Evolutionary conservation across 2,113 vertebrate genomes (phyloP).

Genomic region (Pao palembangensis): DNA sequence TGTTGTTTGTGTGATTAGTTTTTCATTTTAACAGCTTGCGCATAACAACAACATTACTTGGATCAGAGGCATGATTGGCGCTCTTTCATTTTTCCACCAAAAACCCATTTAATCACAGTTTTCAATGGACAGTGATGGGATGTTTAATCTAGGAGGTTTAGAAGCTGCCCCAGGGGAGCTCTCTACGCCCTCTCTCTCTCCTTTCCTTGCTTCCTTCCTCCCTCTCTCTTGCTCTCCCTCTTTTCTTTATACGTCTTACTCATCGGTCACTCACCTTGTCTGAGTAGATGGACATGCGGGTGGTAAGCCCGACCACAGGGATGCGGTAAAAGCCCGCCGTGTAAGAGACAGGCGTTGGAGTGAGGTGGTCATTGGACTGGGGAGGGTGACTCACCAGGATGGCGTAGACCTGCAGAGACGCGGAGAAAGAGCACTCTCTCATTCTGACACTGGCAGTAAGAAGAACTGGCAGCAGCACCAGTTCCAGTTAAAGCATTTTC

Average conservation of each 20-base stretch:
- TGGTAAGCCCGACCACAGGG: conserved; percentile 93
- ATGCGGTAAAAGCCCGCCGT: conserved; percentile 99
- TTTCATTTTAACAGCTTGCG: conserved; percentile 26
- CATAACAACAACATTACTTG: conserved; percentile 34
- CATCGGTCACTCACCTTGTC: conserved; percentile 86
- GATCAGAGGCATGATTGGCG: conserved; percentile 42
- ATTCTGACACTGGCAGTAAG: conserved; percentile 17
- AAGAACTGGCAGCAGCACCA: neutral
- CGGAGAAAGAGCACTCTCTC: conserved; percentile 31
- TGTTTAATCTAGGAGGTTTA: conserved; percentile 53
- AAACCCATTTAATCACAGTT: conserved; percentile 58
- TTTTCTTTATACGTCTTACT: conserved; percentile 4
- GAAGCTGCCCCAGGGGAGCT: conserved; percentile 43
- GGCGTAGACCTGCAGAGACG: conserved; percentile 86
- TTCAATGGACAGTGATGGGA: conserved; percentile 56
- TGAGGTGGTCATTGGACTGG: conserved; percentile 96
- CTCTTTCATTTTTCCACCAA: conserved; percentile 50
- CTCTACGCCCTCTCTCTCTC: conserved; percentile 11
- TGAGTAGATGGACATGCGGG: conserved; percentile 99
- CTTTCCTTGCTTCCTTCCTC: neutral
- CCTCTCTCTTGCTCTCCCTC: conserved; percentile 14
- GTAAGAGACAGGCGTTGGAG: conserved; percentile 97
- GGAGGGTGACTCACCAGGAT: conserved; percentile 98
- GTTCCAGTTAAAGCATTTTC: neutral
- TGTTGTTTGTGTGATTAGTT: conserved; percentile 27